phyloP scores from a whole-genome alignment of 2,113 vertebrate genomes.

The Pedetes capensis region DNA sequence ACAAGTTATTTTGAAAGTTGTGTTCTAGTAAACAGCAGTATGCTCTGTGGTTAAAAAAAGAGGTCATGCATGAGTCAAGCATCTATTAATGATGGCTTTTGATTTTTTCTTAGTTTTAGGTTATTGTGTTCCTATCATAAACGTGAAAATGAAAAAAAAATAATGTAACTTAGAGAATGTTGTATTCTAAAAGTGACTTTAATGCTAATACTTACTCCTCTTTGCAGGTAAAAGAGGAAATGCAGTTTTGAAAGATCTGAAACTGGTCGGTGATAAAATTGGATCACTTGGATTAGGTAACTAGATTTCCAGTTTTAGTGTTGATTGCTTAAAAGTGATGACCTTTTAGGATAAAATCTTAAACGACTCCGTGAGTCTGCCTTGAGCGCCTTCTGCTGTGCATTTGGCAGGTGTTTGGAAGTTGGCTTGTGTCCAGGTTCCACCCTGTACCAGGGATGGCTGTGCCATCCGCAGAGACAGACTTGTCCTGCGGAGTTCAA shows the following conservation, averaged over 20 bases:
- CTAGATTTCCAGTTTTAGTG: not conserved
- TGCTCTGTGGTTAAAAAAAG: not conserved
- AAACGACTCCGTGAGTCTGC: fast-evolving
- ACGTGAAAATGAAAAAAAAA: no score
- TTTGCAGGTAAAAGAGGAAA: constrained; percentile 80
- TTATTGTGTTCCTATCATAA: not conserved
- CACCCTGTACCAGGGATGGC: fast-evolving
- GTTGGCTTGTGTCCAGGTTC: fast-evolving
- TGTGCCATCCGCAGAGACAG: fast-evolving
- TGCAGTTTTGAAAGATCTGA: constrained; percentile 80
- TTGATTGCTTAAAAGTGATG: not conserved
- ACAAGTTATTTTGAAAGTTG: not conserved
- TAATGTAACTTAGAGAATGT: not conserved
- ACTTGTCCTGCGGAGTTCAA: not conserved
- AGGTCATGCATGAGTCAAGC: not conserved
- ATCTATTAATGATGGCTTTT: fast-evolving
- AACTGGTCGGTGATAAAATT: constrained; percentile 77
- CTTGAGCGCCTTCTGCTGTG: fast-evolving
- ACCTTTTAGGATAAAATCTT: not conserved
- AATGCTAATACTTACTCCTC: not conserved
- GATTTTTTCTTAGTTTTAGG: not conserved
- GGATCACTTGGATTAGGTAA: constrained; percentile 85
- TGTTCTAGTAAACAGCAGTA: not conserved
- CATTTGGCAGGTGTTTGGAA: not conserved
- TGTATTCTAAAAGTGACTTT: not conserved